A percentile compares a stretch with the other conserved stretches of the same genome.
These are phyloP conservation scores for Dendrophyllia cribrosa DNA, from an alignment of 64 coral and sea anemone species.

Conservation along the genomic window DNA sequence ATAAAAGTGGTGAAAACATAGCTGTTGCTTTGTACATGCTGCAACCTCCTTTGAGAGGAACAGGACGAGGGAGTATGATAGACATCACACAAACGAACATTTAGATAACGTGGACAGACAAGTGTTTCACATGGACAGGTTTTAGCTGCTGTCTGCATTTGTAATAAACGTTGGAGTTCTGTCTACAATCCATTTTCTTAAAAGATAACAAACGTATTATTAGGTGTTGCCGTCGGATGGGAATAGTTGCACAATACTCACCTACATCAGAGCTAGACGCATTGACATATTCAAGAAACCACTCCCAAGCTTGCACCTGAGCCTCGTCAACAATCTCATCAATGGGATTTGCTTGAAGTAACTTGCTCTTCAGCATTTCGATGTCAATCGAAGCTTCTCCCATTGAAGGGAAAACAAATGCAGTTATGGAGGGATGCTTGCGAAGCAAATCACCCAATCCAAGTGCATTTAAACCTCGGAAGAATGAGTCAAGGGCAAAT, in stretches of 20 bases:
- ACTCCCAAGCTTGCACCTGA: slow-evolving; percentile 10
- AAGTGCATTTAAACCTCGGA: slow-evolving; percentile 23
- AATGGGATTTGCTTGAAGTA: not conserved
- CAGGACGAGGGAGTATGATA: slow-evolving; percentile 31
- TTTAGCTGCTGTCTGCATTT: slow-evolving; percentile 18
- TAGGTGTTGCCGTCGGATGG: not conserved
- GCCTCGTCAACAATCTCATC: not conserved
- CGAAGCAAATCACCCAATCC: slow-evolving; percentile 45
- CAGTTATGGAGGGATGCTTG: slow-evolving; percentile 12
- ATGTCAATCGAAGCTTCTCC: slow-evolving; percentile 35
- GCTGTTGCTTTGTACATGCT: slow-evolving; percentile 31
- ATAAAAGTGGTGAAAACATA: slow-evolving; percentile 36
- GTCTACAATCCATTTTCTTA: not conserved
- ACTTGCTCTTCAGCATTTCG: slow-evolving; percentile 34
- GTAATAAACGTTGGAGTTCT: slow-evolving; percentile 6
- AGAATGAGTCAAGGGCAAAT: slow-evolving; percentile 15
- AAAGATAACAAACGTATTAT: not conserved
- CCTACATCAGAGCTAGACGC: not conserved
- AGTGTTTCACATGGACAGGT: not conserved
- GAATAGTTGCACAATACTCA: not conserved
- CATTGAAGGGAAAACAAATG: slow-evolving; percentile 1
- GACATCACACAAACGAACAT: not conserved
- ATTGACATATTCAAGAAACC: slow-evolving; percentile 14
- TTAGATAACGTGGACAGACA: not conserved
- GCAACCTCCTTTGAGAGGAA: slow-evolving; percentile 27